Conservation (phyloP, 2,113 vertebrate genomes). For the Nycticryphes semicollaris region DNA sequence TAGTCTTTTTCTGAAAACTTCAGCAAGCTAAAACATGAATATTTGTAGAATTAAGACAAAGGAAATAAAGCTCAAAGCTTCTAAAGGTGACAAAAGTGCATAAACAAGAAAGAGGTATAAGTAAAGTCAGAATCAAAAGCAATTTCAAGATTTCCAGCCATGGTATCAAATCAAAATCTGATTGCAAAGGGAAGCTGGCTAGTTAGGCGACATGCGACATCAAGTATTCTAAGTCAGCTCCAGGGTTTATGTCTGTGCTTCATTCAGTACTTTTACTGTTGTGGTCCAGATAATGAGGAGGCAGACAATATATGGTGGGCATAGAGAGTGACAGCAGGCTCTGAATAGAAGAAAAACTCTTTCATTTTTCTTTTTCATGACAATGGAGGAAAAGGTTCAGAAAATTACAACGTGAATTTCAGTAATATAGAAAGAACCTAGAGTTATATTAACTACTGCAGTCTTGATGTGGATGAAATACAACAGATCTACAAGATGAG, state of each 20-base stretch:
- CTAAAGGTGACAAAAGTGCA: neutral
- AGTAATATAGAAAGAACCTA: neutral
- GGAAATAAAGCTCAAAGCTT: neutral
- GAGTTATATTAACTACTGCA: neutral
- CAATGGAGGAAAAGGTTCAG: neutral
- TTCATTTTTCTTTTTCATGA: neutral
- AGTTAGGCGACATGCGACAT: neutral
- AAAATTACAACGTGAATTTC: neutral
- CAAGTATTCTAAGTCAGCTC: neutral
- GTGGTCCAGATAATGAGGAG: neutral
- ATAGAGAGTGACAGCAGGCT: neutral
- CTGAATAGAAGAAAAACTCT: neutral
- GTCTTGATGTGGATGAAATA: neutral
- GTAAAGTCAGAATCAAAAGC: neutral
- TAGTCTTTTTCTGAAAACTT: neutral
- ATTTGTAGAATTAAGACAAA: neutral
- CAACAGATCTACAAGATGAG: neutral
- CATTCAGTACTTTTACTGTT: neutral
- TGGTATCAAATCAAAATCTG: neutral
- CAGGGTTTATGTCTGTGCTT: neutral
- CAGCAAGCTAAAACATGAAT: neutral
- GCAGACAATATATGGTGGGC: neutral
- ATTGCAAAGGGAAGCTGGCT: neutral
- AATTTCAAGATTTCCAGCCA: neutral
- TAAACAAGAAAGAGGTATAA: neutral